Evolutionary conservation across 1,140 invertebrate genomes (phyloP).

Genomic region (Manduca sexta): DNA sequence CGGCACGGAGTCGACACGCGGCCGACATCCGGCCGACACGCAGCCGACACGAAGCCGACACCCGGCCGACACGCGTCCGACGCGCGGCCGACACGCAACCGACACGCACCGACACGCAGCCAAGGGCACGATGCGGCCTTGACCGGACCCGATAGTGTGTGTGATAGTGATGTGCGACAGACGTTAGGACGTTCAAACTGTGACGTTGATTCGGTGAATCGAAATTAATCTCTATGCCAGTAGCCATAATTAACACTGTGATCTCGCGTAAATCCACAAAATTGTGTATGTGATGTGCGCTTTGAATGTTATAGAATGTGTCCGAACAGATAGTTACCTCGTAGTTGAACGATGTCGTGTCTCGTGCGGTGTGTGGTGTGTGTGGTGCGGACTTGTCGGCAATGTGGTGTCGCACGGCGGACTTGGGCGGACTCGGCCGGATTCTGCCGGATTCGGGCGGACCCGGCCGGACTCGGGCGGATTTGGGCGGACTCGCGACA

Average conservation of each 20-base stretch:
- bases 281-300: slow-evolving; percentile 61
- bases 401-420: slow-evolving; percentile 33
- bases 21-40: background rate
- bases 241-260: slow-evolving; percentile 68
- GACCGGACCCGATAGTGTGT: background rate
- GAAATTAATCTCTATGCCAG: slow-evolving; percentile 34
- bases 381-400: slow-evolving; percentile 17
- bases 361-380: slow-evolving; percentile 5
- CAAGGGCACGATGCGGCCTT: background rate
- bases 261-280: slow-evolving; percentile 55
- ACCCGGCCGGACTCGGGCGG: too few species aligned
- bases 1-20: background rate
- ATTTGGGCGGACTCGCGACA: too few species aligned
- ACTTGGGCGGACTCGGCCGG: too few species aligned
- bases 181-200: background rate
- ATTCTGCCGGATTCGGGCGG: too few species aligned
- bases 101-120: background rate
- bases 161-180: slow-evolving; percentile 19
- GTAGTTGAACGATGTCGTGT: slow-evolving; percentile 41
- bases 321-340: slow-evolving; percentile 57
- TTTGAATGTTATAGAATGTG: slow-evolving; percentile 63
- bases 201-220: slow-evolving; percentile 18
- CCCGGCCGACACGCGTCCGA: background rate
- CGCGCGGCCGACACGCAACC: background rate
- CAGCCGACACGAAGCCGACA: background rate